phyloP scores from a whole-genome alignment of 2,888 invertebrate genomes.

The Chrysotoxum bicinctum region DNA sequence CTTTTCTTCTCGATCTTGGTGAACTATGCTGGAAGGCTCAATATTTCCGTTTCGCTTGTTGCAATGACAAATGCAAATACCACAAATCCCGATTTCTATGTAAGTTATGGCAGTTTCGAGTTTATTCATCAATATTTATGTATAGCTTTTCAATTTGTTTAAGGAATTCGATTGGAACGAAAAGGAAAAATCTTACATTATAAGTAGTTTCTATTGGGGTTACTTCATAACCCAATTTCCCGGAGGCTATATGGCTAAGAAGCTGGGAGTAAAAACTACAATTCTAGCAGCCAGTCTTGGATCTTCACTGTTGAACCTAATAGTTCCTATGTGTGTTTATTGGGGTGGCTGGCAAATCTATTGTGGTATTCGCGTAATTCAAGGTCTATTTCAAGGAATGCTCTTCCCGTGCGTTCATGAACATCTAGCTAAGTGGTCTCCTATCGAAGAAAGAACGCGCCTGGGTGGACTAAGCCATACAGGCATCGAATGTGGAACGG shows the following conservation, averaged over 20 bases:
- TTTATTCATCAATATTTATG: slow-evolving; percentile 71
- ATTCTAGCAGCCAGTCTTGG: slow-evolving; percentile 82
- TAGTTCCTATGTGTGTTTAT: slow-evolving; percentile 85
- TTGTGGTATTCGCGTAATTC: slow-evolving; percentile 83
- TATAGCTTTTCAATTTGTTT: slow-evolving; percentile 77
- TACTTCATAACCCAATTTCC: slow-evolving; percentile 84
- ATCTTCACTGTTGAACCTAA: slow-evolving; percentile 84
- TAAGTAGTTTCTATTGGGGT: slow-evolving; percentile 85
- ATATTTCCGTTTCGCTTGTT: slow-evolving; percentile 86
- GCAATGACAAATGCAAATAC: slow-evolving; percentile 84
- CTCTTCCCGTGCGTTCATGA: slow-evolving; percentile 85
- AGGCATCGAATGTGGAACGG: slow-evolving; percentile 85
- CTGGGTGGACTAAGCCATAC: slow-evolving; percentile 76
- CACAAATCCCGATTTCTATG: slow-evolving; percentile 79
- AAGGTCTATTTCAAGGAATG: slow-evolving; percentile 86
- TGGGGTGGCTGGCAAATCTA: slow-evolving; percentile 84
- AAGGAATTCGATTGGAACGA: slow-evolving; percentile 83
- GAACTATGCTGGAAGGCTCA: slow-evolving; percentile 84
- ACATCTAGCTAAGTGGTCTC: slow-evolving; percentile 85
- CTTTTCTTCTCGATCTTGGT: slow-evolving; percentile 3
- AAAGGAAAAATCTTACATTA: slow-evolving; percentile 82
- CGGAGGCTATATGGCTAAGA: slow-evolving; percentile 85
- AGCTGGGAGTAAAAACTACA: slow-evolving; percentile 85
- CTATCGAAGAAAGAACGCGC: slow-evolving; percentile 83
- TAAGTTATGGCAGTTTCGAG: slow-evolving; percentile 19